Base-by-base conservation (phyloP, 2,113 vertebrate genomes). In the Sapajus apella region DNA sequence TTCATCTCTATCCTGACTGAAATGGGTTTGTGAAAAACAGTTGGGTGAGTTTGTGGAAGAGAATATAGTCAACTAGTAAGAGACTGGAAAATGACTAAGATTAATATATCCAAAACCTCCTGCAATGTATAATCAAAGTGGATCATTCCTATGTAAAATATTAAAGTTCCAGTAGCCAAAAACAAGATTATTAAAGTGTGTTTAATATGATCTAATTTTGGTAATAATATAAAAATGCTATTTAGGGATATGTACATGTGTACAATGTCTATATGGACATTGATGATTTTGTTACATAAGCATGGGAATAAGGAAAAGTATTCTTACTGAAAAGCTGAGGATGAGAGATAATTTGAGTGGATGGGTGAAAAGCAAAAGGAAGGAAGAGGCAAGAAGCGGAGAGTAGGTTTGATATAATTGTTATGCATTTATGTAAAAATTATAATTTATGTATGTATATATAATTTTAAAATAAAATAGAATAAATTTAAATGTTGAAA, bases 401-500 rank as follows among this genome's bases (percentile, higher is more conserved):
- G 30, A 76, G 5, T 64, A 90, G 4, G 20, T 40, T 73, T 83
- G 16, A 66, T 70, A 87, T 5, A n/a, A 72, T 10, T 79, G 32
- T 43, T 73, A 79, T 32, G 21, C 18, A 84, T 52, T 68, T 87
- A 72, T 87, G 8, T 86, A 90, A 89, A 91, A 91, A 87, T 52
- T 83, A 55, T n/a, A 95, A 64, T 66, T 66, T 90, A 27, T 47
- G 47, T 79, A 52, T 87, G 35, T 75, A 43, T n/a, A n/a, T n/a
- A 76, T 56, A 84, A 35, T 70, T 94, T 64, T 68, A 21, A 84
- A 82, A 52, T 81, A 93, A 93, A 89, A 45, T 14, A 61, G 40
- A 87, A 75, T 85, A 88, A 58, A 91, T 92, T 35, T 94, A n/a
- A 94, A 43, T 50, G 37, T 23, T 70, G 25, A 68, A 94, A 85